Evolutionary conservation across 2,113 vertebrate species (phyloP).

Genomic region (Sorex araneus): DNA sequence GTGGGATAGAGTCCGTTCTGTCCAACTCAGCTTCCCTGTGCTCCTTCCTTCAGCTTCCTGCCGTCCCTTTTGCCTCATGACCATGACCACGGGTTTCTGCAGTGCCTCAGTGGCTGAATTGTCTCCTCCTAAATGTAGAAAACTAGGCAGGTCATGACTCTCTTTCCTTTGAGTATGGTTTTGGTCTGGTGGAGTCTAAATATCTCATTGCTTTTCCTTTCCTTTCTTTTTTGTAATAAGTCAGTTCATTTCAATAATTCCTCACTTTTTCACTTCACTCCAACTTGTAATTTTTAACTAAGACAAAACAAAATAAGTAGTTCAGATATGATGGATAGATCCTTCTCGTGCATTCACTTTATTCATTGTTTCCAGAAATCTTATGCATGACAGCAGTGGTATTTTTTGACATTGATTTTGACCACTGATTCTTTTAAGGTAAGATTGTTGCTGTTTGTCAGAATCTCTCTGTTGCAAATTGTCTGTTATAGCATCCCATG

Average conservation of each 20-base stretch:
- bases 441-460: not conserved
- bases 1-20: not conserved
- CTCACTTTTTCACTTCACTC: no score
- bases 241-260: no score
- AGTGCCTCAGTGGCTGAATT: not conserved
- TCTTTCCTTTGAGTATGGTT: not conserved
- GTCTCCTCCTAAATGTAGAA: not conserved
- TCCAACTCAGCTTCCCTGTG: not conserved
- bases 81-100: fast-evolving
- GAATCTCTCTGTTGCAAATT: not conserved
- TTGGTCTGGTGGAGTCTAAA: not conserved
- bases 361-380: not conserved
- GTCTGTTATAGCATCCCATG: not conserved
- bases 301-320: no score
- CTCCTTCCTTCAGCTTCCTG: not conserved
- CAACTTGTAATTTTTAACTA: no score
- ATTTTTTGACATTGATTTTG: not conserved
- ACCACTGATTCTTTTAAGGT: not conserved
- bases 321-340: no score
- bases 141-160: not conserved
- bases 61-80: not conserved
- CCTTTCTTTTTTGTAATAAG: no score
- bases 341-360: no score
- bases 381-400: not conserved
- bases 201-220: not conserved